Conservation (phyloP, 2,888 invertebrate genomes). For the Ctenicera cuprea region DNA sequence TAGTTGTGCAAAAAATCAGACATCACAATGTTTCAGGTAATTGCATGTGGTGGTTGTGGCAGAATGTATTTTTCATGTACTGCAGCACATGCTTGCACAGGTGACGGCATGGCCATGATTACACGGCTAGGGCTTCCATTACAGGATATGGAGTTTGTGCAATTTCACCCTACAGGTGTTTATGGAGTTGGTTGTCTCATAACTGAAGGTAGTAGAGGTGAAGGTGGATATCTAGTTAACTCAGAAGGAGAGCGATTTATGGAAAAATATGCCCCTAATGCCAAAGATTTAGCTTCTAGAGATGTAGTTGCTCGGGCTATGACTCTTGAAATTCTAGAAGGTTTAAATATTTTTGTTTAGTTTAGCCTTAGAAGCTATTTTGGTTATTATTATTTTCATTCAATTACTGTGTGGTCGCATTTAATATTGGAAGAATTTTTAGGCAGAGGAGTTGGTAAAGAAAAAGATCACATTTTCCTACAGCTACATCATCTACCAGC, state of each 20-base stretch:
- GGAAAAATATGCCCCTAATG: slow-evolving; percentile 98
- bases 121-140: slow-evolving; percentile 94
- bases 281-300: slow-evolving; percentile 98
- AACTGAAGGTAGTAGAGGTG: slow-evolving; percentile 97
- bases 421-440: not conserved
- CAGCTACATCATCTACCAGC: slow-evolving; percentile 98
- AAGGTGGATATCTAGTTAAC: slow-evolving; percentile 98
- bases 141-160: slow-evolving; percentile 99
- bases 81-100: slow-evolving; percentile 98
- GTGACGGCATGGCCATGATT: slow-evolving; percentile 97
- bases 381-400: too few relatives aligned
- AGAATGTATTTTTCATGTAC: slow-evolving; percentile 99
- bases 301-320: slow-evolving; percentile 98
- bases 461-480: slow-evolving; percentile 96
- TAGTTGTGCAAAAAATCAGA: too few relatives aligned
- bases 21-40: slow-evolving; percentile 71
- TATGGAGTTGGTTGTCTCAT: slow-evolving; percentile 99
- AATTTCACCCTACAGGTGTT: slow-evolving; percentile 99
- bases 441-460: slow-evolving; percentile 94
- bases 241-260: slow-evolving; percentile 98
- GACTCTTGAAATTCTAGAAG: slow-evolving; percentile 98
- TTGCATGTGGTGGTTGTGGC: slow-evolving; percentile 93
- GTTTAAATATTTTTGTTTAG: slow-evolving; percentile 71
- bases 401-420: too few relatives aligned
- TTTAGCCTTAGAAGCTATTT: too few relatives aligned